Conservation (phyloP, 2,113 vertebrate species). For the Cnemophilus loriae region DNA sequence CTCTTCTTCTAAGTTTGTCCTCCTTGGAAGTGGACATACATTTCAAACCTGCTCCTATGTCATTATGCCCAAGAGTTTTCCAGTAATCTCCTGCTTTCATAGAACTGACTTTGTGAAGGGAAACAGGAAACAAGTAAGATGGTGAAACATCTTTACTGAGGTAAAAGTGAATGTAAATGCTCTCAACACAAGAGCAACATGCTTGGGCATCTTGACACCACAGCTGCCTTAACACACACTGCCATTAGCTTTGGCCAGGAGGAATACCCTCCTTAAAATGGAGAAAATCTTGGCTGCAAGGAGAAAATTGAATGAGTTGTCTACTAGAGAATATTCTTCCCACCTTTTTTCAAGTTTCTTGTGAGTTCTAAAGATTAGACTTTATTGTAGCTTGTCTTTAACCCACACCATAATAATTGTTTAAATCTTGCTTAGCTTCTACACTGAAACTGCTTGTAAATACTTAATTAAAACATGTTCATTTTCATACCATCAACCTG, state of each 20-base stretch:
- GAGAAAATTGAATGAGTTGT: background rate
- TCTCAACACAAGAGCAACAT: rapidly evolving
- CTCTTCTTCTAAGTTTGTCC: background rate
- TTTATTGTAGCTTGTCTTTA: background rate
- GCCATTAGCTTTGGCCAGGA: background rate
- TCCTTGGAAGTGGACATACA: background rate
- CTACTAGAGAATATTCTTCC: background rate
- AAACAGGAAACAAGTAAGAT: background rate
- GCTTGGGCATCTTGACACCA: background rate
- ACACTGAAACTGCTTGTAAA: background rate
- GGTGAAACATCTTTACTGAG: background rate
- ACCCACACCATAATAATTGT: background rate
- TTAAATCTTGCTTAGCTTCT: background rate
- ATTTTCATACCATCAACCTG: background rate
- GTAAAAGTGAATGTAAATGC: background rate
- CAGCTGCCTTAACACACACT: background rate
- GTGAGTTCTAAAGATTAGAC: background rate
- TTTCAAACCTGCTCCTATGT: background rate
- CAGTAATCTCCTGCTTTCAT: background rate
- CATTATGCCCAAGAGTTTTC: background rate
- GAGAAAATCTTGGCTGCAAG: background rate
- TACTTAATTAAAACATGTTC: background rate
- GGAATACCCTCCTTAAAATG: background rate
- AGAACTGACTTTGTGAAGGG: background rate
- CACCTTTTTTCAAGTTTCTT: background rate